These are phyloP conservation scores for Standfussiana lucernea DNA, from an alignment of 2,888 invertebrate species.

Conservation along the genomic window DNA sequence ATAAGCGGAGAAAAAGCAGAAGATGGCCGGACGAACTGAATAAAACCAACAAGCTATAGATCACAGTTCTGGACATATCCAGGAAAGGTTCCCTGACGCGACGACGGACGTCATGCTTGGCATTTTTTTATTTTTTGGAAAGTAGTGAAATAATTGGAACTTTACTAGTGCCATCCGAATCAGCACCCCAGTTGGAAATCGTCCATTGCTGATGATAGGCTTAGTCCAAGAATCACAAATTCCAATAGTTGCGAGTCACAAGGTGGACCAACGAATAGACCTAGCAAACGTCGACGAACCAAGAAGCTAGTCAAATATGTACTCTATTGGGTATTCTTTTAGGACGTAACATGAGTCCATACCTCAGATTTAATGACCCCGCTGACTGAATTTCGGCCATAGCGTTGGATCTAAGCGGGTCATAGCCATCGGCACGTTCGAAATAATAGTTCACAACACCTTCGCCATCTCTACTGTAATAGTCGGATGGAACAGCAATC, in stretches of 20 bases:
- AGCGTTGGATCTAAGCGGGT: not conserved
- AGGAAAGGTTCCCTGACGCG: not conserved
- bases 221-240: too few relatives aligned
- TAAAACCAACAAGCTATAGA: not conserved
- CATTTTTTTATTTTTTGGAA: not conserved
- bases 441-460: not conserved
- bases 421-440: not conserved
- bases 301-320: not conserved
- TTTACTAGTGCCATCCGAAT: too few relatives aligned
- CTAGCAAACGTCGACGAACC: not conserved
- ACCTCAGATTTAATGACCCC: not conserved
- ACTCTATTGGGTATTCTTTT: not conserved
- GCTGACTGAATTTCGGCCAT: not conserved
- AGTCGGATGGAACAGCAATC: not conserved
- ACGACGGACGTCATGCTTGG: not conserved
- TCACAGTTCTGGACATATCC: not conserved
- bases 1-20: not conserved
- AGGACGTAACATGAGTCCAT: not conserved
- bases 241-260: too few relatives aligned
- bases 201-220: too few relatives aligned
- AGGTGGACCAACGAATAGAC: too few relatives aligned
- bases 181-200: too few relatives aligned
- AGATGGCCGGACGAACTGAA: not conserved
- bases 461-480: not conserved
- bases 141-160: not conserved